Conservation (phyloP, 1,140 invertebrate genomes). For the Delia radicum region DNA sequence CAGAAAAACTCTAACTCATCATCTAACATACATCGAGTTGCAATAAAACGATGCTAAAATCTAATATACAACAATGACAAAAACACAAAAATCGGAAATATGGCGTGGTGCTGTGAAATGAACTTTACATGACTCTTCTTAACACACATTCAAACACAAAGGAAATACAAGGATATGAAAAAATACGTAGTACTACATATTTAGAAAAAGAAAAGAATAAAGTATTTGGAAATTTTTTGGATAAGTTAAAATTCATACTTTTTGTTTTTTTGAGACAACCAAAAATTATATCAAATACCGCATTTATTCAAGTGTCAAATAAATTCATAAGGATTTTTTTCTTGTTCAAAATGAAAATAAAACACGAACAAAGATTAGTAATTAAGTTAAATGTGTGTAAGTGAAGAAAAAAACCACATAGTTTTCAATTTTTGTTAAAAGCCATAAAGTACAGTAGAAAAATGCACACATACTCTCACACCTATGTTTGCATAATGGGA, state of each 20-base stretch:
- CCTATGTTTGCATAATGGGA: not conserved
- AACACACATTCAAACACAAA: slow-evolving; percentile 21
- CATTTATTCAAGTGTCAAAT: slow-evolving; percentile 55
- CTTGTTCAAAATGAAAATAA: not conserved
- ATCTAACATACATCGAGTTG: not conserved
- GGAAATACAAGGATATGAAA: not conserved
- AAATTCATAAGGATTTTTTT: slow-evolving; percentile 47
- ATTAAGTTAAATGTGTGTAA: not conserved
- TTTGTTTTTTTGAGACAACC: not conserved
- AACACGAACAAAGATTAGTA: not conserved
- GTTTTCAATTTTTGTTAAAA: not conserved
- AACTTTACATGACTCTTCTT: slow-evolving; percentile 38
- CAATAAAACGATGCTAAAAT: not conserved
- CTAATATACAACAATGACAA: slow-evolving; percentile 38
- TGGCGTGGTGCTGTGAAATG: slow-evolving; percentile 44
- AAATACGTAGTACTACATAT: not conserved
- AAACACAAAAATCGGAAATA: slow-evolving; percentile 47
- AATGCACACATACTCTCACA: slow-evolving; percentile 38
- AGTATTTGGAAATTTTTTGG: not conserved
- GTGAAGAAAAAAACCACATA: slow-evolving; percentile 17
- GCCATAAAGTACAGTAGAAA: slow-evolving; percentile 45
- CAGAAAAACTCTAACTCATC: not conserved
- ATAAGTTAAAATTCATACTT: not conserved
- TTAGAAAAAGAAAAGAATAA: not conserved
- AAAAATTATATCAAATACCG: slow-evolving; percentile 38